These are phyloP conservation scores for Isurus oxyrinchus DNA, from an alignment of 2,113 vertebrate species.

Conservation along the genomic window DNA sequence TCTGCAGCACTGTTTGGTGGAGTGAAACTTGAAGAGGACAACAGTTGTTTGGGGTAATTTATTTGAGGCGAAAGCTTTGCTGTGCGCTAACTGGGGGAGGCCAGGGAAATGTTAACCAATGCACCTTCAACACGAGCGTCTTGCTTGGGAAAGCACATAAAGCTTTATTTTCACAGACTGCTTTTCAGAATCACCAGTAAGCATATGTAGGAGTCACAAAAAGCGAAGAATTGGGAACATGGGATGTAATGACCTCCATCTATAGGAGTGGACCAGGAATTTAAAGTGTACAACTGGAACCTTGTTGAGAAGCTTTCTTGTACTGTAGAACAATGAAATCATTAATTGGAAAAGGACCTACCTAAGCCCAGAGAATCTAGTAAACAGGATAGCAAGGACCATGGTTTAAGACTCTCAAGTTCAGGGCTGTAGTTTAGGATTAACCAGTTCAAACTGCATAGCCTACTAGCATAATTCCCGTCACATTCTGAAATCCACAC, in stretches of 20 bases:
- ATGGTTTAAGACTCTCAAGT: neutral
- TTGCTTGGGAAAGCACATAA: neutral
- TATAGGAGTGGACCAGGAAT: neutral
- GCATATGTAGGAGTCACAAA: neutral
- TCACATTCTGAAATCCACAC: too few species aligned
- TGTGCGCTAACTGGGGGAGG: neutral
- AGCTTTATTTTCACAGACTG: neutral
- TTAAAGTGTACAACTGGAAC: neutral
- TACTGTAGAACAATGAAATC: neutral
- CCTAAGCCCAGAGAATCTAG: neutral
- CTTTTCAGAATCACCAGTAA: neutral
- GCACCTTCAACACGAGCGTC: neutral
- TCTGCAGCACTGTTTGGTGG: conserved; percentile 61
- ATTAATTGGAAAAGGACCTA: neutral
- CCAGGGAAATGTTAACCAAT: neutral
- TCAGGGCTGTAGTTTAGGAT: neutral
- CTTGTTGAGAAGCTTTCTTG: neutral
- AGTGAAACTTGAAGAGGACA: conserved; percentile 61
- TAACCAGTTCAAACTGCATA: neutral
- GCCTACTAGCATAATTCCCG: neutral
- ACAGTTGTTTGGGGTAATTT: conserved; percentile 55
- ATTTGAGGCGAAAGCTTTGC: neutral
- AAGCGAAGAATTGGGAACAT: neutral
- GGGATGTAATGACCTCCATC: neutral
- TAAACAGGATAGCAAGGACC: neutral